Evolutionary conservation across 2,113 vertebrate genomes (phyloP).

Genomic region (Seriola aureovittata): DNA sequence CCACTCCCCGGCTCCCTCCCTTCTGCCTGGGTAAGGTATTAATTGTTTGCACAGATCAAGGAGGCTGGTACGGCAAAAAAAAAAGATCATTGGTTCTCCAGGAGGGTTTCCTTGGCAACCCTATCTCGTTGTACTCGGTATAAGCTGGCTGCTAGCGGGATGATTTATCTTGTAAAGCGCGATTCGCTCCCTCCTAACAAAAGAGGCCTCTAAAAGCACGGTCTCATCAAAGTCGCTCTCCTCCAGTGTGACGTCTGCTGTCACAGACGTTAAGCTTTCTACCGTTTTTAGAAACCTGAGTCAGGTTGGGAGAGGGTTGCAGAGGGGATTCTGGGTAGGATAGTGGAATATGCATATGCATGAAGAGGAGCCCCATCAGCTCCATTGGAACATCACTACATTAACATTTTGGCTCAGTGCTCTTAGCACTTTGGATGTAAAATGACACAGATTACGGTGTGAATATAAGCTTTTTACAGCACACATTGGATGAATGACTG

Average conservation of each 20-base stretch:
- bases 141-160: conserved; percentile 71
- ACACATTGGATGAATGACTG: conserved; percentile 52
- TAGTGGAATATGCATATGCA: conserved; percentile 71
- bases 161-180: conserved; percentile 79
- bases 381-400: conserved; percentile 65
- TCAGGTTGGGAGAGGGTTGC: conserved; percentile 59
- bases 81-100: conserved; percentile 75
- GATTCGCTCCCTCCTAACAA: conserved; percentile 75
- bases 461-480: conserved; percentile 63
- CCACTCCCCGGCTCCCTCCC: conserved; percentile 30
- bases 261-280: conserved; percentile 67
- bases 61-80: conserved; percentile 45
- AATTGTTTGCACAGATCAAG: conserved; percentile 83
- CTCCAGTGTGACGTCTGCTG: conserved; percentile 63
- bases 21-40: conserved; percentile 74
- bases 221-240: conserved; percentile 75
- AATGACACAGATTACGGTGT: conserved; percentile 58
- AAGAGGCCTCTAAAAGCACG: conserved; percentile 72
- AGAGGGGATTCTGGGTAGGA: conserved; percentile 69
- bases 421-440: conserved; percentile 58
- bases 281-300: conserved; percentile 74
- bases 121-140: conserved; percentile 84
- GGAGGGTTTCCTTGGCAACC: conserved; percentile 86
- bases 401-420: conserved; percentile 67
- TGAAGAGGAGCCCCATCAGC: conserved; percentile 58